Percentiles rank a stretch among this genome's conserved stretches.
These are phyloP conservation scores for Machaerirhynchus nigripectus DNA, from an alignment of 2,113 vertebrate genomes.

Conservation along the genomic window DNA sequence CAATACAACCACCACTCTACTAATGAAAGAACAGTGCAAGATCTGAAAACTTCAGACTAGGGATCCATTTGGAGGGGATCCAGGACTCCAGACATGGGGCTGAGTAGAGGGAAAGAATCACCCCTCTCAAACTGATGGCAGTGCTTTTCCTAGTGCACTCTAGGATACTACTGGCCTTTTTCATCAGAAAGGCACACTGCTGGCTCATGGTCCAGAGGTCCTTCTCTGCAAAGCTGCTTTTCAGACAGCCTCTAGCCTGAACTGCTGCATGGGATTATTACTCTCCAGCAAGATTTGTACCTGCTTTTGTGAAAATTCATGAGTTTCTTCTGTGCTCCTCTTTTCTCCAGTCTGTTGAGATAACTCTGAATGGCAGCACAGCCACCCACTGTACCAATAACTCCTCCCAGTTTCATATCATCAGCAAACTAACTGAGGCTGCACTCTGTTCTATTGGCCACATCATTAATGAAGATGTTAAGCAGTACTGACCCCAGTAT, in stretches of 20 bases:
- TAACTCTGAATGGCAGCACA: neutral
- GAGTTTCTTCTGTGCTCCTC: neutral
- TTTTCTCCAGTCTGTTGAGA: neutral
- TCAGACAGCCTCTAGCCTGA: neutral
- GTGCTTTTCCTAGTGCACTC: neutral
- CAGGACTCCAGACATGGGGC: neutral
- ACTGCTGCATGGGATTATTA: neutral
- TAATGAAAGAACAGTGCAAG: neutral
- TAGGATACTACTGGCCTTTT: neutral
- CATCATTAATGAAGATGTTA: neutral
- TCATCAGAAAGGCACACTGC: neutral
- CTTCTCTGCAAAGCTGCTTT: neutral
- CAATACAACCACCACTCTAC: neutral
- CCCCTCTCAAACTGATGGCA: neutral
- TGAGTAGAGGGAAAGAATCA: neutral
- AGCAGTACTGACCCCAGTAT: neutral
- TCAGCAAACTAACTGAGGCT: neutral
- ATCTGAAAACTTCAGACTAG: neutral
- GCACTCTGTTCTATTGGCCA: accelerated
- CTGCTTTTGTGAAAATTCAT: neutral
- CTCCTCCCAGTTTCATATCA: neutral
- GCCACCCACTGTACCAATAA: neutral
- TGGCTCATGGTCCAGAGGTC: neutral
- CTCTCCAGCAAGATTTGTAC: neutral
- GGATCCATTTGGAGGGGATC: neutral